A percentile compares a stretch with the other conserved stretches of the same genome.
phyloP scores from a whole-genome alignment of 2,797 vertebrate genomes.

The Sitta carolinensis region DNA sequence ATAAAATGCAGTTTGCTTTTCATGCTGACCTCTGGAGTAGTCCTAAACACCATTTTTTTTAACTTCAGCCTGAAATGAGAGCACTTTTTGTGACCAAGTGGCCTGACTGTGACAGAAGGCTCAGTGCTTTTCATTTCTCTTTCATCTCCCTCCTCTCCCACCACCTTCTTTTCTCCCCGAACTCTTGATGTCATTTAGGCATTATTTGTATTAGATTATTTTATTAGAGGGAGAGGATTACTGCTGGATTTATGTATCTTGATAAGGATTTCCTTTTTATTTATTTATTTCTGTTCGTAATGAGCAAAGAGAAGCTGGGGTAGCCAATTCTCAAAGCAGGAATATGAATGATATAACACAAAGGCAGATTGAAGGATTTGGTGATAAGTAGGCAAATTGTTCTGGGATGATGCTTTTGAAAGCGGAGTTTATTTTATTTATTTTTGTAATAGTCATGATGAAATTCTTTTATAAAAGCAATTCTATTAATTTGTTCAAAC shows the following conservation, averaged over 20 bases:
- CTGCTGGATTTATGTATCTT: background rate
- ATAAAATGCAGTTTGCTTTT: background rate
- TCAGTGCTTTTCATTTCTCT: background rate
- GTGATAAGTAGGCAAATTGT: slow-evolving; percentile 31
- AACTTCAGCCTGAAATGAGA: background rate
- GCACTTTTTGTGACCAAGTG: background rate
- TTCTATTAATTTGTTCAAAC: slow-evolving; percentile 18
- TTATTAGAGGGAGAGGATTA: background rate
- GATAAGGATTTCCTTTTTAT: background rate
- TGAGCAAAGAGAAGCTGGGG: background rate
- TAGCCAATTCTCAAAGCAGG: background rate
- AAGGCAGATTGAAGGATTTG: slow-evolving; percentile 18
- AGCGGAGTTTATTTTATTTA: slow-evolving; percentile 41
- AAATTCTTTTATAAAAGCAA: slow-evolving; percentile 17
- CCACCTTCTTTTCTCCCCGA: background rate
- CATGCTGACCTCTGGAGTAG: background rate
- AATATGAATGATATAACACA: background rate
- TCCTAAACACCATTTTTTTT: rapidly evolving
- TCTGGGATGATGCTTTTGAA: slow-evolving; percentile 44
- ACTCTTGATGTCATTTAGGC: background rate
- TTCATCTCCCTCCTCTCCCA: background rate
- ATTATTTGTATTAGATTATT: background rate
- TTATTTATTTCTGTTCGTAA: background rate
- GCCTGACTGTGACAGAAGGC: background rate
- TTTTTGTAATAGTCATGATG: background rate